phyloP scores from a whole-genome alignment of 2,888 invertebrate genomes.

The Hemistola chrysoprasaria region DNA sequence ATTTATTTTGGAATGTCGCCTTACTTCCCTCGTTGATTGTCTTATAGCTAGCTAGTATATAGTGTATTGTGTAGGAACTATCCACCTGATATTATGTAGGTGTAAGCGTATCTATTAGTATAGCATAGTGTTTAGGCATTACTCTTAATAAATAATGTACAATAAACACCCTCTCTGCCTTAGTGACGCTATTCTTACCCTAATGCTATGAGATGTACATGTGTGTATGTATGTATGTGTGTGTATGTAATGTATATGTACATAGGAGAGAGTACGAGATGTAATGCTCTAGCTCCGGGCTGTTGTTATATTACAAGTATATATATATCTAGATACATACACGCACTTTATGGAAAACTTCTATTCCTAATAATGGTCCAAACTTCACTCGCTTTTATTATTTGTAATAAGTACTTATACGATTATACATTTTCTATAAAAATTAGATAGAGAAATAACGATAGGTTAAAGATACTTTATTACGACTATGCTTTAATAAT shows the following conservation, averaged over 20 bases:
- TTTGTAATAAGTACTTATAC: conserved; percentile 77
- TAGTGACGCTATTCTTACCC: conserved; percentile 77
- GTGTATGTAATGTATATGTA: too few relatives aligned
- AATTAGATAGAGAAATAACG: conserved; percentile 69
- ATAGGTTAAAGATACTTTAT: conserved; percentile 66
- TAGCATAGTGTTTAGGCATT: conserved; percentile 61
- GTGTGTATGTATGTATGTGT: too few relatives aligned
- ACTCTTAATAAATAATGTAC: conserved; percentile 70
- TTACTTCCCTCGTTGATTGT: conserved; percentile 48
- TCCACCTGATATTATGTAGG: too few relatives aligned
- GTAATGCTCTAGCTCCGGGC: conserved; percentile 45
- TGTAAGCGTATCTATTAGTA: too few relatives aligned
- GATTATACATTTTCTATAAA: conserved; percentile 72
- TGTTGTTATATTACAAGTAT: too few relatives aligned
- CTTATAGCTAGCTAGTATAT: conserved; percentile 50
- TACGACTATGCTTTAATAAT: conserved; percentile 61
- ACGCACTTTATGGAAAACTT: conserved; percentile 63
- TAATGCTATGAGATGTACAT: conserved; percentile 5
- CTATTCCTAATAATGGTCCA: conserved; percentile 81
- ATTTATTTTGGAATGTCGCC: conserved; percentile 54
- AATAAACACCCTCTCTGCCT: conserved; percentile 80
- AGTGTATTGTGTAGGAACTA: conserved; percentile 7
- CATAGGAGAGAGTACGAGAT: too few relatives aligned
- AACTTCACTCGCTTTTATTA: conserved; percentile 78
- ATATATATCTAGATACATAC: too few relatives aligned